Evolutionary conservation across 2,113 vertebrate genomes (phyloP).

Genomic region (Myotis lucifugus): DNA sequence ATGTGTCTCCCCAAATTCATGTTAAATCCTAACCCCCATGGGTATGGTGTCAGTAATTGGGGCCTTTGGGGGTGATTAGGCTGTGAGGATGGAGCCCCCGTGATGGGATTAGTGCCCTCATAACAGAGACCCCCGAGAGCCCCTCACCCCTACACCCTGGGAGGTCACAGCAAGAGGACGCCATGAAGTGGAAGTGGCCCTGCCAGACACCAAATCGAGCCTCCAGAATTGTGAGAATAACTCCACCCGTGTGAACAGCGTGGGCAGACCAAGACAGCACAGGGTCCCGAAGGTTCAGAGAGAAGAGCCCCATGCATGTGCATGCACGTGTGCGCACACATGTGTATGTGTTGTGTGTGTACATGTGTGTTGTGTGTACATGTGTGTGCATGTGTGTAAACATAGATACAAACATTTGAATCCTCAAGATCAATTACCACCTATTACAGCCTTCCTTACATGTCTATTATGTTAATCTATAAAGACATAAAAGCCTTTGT

Average conservation of each 20-base stretch:
- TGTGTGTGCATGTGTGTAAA: fast-evolving
- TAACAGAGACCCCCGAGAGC: neutral
- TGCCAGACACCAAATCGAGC: too few species aligned
- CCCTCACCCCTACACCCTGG: neutral
- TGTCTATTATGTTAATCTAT: neutral
- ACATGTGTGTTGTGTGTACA: neutral
- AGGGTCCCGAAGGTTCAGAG: neutral
- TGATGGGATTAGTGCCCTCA: neutral
- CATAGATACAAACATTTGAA: neutral
- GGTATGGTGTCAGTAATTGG: neutral
- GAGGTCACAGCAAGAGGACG: neutral
- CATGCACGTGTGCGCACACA: neutral
- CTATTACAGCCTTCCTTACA: neutral
- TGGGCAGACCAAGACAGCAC: too few species aligned
- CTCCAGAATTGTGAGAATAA: too few species aligned
- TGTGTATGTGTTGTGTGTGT: too few species aligned
- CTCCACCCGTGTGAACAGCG: too few species aligned
- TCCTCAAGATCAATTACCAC: too few species aligned
- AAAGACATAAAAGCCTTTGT: neutral
- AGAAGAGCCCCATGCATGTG: neutral
- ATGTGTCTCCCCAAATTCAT: fast-evolving
- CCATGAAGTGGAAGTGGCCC: too few species aligned
- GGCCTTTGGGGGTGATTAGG: neutral
- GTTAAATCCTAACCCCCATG: neutral
- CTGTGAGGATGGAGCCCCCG: neutral